A percentile compares a stretch with the other conserved stretches of the same genome.
Conservation (phyloP, 35 echinoderm and acorn worm species). For the Lytechinus pictus region DNA sequence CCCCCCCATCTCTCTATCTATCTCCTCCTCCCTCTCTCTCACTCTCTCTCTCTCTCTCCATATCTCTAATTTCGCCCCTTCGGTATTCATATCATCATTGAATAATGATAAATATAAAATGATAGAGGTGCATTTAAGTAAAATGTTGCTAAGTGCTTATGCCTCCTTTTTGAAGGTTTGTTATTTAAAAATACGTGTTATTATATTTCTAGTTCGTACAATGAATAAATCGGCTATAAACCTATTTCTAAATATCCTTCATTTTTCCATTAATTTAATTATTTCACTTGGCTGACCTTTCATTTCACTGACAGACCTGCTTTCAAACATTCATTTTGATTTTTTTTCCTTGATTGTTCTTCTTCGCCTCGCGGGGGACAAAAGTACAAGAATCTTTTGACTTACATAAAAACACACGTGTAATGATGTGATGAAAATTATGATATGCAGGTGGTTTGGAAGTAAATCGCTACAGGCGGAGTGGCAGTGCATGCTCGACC, state of each 20-base stretch:
- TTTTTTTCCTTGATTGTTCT: background rate
- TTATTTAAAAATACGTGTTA: too few species aligned
- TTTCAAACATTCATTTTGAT: background rate
- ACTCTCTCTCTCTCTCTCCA: too few species aligned
- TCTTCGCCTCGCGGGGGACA: background rate
- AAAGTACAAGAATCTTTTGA: slow-evolving; percentile 10
- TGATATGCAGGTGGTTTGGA: background rate
- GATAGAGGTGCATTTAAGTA: too few species aligned
- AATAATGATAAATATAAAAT: too few species aligned
- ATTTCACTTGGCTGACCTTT: background rate
- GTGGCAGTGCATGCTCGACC: background rate
- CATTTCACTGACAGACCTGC: background rate
- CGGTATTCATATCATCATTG: too few species aligned
- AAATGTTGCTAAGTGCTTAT: too few species aligned
- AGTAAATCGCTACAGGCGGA: background rate
- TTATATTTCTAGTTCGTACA: too few species aligned
- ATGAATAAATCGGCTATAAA: background rate
- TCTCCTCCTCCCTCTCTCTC: too few species aligned
- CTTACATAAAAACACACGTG: background rate
- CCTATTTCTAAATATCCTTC: background rate
- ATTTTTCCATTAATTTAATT: background rate
- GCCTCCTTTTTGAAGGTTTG: too few species aligned
- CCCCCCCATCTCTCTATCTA: too few species aligned
- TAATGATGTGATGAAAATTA: slow-evolving; percentile 4
- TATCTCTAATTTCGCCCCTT: too few species aligned